A percentile compares a stretch with the other conserved stretches of the same genome.
Evolutionary conservation across 1,140 invertebrate species (phyloP).

Genomic region (Bradynema listronoti): DNA sequence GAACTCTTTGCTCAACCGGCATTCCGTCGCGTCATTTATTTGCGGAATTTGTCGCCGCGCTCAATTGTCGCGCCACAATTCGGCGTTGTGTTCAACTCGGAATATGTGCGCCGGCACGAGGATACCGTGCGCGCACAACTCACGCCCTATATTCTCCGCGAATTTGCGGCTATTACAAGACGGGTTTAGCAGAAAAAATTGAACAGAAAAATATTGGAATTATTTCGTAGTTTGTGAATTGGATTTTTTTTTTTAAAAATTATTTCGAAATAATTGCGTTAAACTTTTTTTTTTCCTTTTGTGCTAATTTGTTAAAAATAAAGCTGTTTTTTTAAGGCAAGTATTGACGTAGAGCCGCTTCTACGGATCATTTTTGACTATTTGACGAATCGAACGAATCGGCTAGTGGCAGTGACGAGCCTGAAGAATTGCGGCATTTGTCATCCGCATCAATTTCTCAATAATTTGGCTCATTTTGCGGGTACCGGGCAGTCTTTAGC

Average conservation of each 20-base stretch:
- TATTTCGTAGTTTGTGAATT: no score
- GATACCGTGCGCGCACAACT: conserved; percentile 20
- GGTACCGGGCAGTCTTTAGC: conserved; percentile 17
- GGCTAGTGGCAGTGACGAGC: conserved; percentile 22
- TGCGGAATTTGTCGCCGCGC: conserved; percentile 24
- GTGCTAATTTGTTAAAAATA: background rate
- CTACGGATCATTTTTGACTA: conserved; percentile 24
- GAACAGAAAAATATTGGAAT: no score
- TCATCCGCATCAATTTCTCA: conserved; percentile 30
- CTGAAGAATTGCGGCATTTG: conserved; percentile 23
- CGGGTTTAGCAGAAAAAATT: conserved; percentile 9
- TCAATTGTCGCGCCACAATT: conserved; percentile 24
- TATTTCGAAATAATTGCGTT: no score
- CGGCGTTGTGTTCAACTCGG: conserved; percentile 22
- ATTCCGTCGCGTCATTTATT: conserved; percentile 28
- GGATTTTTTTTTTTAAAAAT: no score
- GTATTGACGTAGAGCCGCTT: conserved; percentile 25
- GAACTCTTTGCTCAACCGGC: no score
- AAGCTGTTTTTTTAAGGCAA: conserved; percentile 11
- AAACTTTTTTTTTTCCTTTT: background rate
- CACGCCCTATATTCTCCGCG: conserved; percentile 24
- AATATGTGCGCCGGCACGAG: conserved; percentile 18
- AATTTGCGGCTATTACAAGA: conserved; percentile 26
- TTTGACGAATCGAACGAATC: conserved; percentile 11
- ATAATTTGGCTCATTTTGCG: conserved; percentile 27